Base-by-base conservation (phyloP, 2,113 vertebrate species). In the Athene cunicularia region DNA sequence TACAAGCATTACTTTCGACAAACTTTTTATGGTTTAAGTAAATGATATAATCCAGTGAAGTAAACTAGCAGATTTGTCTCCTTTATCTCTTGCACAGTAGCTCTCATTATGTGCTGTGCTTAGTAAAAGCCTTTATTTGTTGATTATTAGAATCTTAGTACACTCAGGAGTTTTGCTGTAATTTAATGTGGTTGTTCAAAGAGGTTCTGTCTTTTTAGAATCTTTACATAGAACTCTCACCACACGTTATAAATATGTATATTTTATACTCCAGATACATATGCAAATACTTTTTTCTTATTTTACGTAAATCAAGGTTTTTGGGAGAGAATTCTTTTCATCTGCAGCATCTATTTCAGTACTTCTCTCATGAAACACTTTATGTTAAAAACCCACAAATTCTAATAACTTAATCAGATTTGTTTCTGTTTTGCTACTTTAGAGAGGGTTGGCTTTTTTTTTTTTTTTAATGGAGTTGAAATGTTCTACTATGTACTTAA, bases 51-150 rank as follows among this genome's bases (percentile, higher is more conserved):
- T 97, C 88, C 88, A 94, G 66, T 95, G 88, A 98, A 90, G 96
- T 95, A 96, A 97, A 96, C 87, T 94, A 82, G 43, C 60, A 95
- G 83, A 94, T 98, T 98, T 97, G 96, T 92, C 88, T 97, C 90
- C 80, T 98, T 96, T 96, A 93, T 97, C 70, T 97, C 62, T 95
- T 81, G 43, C 83, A 98, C 80, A 95, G 97, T 97, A 97, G 96
- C 45, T 90, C 63, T 97, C 85, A 96, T 98, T 98, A 96, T 97
- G 89, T 95, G 47, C 80, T 8, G 26, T 91, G 80, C 95, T 95
- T 95, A 97, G 91, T 98, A 97, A 98, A 98, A 98, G 90, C 80
- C 95, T 98, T 97, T 97, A 97, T 98, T 98, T 98, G 97, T 97
- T 97, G 95, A 96, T 97, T 98, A 98, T 98, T 98, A 97, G 97